Conservation (phyloP, 2,113 vertebrate genomes). For the Nipponia nippon region DNA sequence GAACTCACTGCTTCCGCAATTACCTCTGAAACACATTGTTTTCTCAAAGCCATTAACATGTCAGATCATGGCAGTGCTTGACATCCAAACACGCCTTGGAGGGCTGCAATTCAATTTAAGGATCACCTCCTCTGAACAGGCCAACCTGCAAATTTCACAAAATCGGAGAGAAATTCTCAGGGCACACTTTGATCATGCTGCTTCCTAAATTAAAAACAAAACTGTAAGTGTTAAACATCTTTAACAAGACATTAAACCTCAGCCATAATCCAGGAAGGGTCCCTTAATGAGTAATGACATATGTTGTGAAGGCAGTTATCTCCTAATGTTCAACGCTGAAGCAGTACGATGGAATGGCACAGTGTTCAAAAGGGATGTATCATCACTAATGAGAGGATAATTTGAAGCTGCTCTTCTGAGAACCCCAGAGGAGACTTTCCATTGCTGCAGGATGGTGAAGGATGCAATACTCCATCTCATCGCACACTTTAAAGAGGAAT, state of each 20-base stretch:
- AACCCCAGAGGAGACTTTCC: slow-evolving; percentile 73
- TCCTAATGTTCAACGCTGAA: slow-evolving; percentile 85
- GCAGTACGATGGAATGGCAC: slow-evolving; percentile 85
- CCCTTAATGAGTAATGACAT: slow-evolving; percentile 99
- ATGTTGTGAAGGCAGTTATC: slow-evolving; percentile 95
- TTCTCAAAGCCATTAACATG: slow-evolving; percentile 79
- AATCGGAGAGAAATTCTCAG: slow-evolving; percentile 74
- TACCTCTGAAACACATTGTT: slow-evolving; percentile 80
- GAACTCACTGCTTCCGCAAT: slow-evolving; percentile 79
- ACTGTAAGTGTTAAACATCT: slow-evolving; percentile 96
- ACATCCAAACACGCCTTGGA: slow-evolving; percentile 79
- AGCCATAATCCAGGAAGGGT: slow-evolving; percentile 86
- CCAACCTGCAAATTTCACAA: slow-evolving; percentile 75
- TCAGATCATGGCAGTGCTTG: slow-evolving; percentile 79
- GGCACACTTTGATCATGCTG: slow-evolving; percentile 78
- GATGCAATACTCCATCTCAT: slow-evolving; percentile 33
- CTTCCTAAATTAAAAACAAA: slow-evolving; percentile 87
- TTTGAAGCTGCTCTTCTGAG: slow-evolving; percentile 81
- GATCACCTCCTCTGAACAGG: slow-evolving; percentile 71
- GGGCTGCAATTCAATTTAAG: slow-evolving; percentile 82
- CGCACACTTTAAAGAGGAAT: not conserved
- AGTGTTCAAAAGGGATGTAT: slow-evolving; percentile 91
- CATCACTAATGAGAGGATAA: slow-evolving; percentile 95
- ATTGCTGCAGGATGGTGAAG: slow-evolving; percentile 63
- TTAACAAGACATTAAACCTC: slow-evolving; percentile 98